Evolutionary conservation across 2,113 vertebrate genomes (phyloP).

Genomic region (Hystrix brachyura): DNA sequence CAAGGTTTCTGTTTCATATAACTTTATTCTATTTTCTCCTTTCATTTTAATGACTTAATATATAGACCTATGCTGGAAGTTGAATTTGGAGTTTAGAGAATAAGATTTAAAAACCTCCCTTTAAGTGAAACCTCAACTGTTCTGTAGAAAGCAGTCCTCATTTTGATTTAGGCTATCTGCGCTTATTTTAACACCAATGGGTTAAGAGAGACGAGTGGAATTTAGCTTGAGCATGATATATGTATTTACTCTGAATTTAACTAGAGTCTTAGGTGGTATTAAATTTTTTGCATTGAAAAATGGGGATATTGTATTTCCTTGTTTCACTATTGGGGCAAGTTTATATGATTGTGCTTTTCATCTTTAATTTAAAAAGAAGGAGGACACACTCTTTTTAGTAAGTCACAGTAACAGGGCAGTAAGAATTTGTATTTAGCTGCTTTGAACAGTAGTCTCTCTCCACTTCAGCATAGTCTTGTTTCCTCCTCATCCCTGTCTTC

Average conservation of each 20-base stretch:
- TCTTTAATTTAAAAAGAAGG: slow-evolving; percentile 26
- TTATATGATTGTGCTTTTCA: background rate
- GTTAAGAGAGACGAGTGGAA: background rate
- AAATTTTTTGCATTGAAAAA: slow-evolving; percentile 49
- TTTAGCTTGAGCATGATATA: background rate
- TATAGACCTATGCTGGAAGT: background rate
- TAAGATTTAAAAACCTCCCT: background rate
- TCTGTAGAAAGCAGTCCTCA: background rate
- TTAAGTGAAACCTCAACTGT: background rate
- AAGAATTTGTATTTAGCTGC: background rate
- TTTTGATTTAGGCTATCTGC: slow-evolving; percentile 17
- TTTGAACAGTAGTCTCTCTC: background rate
- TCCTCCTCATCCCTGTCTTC: background rate
- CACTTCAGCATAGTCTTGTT: background rate
- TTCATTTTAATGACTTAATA: slow-evolving; percentile 28
- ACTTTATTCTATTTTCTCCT: background rate
- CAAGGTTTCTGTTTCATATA: slow-evolving; percentile 23
- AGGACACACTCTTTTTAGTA: background rate
- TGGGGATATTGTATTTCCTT: background rate
- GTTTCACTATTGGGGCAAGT: background rate
- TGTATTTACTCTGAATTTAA: background rate
- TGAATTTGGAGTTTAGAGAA: slow-evolving; percentile 34
- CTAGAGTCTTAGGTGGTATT: background rate
- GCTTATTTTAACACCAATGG: background rate
- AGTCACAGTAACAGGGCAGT: background rate